Evolutionary conservation across 2,888 invertebrate genomes (phyloP).

Genomic region (Hipparchia sbordonii): DNA sequence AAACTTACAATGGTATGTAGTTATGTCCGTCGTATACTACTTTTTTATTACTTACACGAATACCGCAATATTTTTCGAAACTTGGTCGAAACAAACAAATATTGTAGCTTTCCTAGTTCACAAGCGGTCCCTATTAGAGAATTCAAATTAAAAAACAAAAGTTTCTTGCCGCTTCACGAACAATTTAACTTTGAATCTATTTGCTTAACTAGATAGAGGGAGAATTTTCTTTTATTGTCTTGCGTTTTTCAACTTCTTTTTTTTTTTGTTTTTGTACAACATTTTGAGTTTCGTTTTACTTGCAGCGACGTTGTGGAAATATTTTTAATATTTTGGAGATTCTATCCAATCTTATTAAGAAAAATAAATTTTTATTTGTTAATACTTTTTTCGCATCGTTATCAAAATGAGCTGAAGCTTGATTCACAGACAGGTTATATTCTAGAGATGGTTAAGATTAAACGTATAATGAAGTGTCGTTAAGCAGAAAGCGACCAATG

Average conservation of each 20-base stretch:
- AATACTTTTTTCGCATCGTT: too few relatives aligned
- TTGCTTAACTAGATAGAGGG: conserved; percentile 20
- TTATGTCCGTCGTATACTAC: not conserved
- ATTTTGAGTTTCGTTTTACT: not conserved
- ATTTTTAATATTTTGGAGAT: not conserved
- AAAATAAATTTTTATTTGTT: too few relatives aligned
- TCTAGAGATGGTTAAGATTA: too few relatives aligned
- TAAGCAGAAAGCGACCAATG: too few relatives aligned
- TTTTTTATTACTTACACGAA: conserved; percentile 2
- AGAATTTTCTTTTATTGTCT: conserved; percentile 18
- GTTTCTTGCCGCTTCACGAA: conserved; percentile 20
- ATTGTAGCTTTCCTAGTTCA: conserved; percentile 31
- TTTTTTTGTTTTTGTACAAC: not conserved
- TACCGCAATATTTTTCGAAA: conserved; percentile 37
- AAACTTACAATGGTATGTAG: conserved; percentile 6
- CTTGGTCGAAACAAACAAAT: conserved; percentile 33
- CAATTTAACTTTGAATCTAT: conserved; percentile 29
- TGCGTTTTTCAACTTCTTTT: conserved; percentile 10
- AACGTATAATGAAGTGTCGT: too few relatives aligned
- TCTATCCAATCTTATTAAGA: too few relatives aligned
- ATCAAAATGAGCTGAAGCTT: too few relatives aligned
- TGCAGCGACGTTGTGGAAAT: not conserved
- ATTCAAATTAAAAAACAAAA: conserved; percentile 31
- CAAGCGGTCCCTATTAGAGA: conserved; percentile 29
- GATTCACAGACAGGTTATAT: too few relatives aligned